These are phyloP conservation scores for Typhlomys cinereus DNA, from an alignment of 2,113 vertebrate species.

Conservation along the genomic window DNA sequence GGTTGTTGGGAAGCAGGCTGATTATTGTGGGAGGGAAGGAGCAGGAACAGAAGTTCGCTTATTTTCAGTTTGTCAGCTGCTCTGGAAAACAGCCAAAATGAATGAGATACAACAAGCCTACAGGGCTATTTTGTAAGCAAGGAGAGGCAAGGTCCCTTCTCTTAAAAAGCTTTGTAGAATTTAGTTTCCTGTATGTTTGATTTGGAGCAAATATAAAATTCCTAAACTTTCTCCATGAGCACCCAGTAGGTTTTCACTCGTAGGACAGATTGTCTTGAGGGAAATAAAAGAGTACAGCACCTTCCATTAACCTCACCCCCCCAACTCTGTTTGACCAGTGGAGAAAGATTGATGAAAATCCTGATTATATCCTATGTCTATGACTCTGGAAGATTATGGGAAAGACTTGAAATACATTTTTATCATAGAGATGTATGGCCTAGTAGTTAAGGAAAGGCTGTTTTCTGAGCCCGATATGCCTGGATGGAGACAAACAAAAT, in stretches of 20 bases:
- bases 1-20: neutral
- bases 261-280: slow-evolving; percentile 1
- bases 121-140: slow-evolving; percentile 63
- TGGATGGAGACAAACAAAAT: neutral
- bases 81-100: slow-evolving; percentile 74
- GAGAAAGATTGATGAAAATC: slow-evolving; percentile 70
- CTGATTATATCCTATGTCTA: slow-evolving; percentile 63
- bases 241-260: neutral
- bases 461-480: neutral
- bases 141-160: slow-evolving; percentile 47
- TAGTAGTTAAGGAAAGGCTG: neutral
- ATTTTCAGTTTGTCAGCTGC: slow-evolving; percentile 74
- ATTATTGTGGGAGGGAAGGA: neutral
- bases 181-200: slow-evolving; percentile 65
- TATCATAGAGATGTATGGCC: slow-evolving; percentile 27
- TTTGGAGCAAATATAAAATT: slow-evolving; percentile 67
- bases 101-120: slow-evolving; percentile 79
- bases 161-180: slow-evolving; percentile 72
- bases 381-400: slow-evolving; percentile 60
- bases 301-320: slow-evolving; percentile 41
- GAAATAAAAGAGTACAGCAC: slow-evolving; percentile 33
- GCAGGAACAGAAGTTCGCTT: slow-evolving; percentile 60
- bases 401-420: slow-evolving; percentile 67
- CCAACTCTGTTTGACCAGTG: slow-evolving; percentile 37
- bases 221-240: slow-evolving; percentile 54